phyloP scores from a whole-genome alignment of 2,113 vertebrate species.

The Zosterops lateralis region DNA sequence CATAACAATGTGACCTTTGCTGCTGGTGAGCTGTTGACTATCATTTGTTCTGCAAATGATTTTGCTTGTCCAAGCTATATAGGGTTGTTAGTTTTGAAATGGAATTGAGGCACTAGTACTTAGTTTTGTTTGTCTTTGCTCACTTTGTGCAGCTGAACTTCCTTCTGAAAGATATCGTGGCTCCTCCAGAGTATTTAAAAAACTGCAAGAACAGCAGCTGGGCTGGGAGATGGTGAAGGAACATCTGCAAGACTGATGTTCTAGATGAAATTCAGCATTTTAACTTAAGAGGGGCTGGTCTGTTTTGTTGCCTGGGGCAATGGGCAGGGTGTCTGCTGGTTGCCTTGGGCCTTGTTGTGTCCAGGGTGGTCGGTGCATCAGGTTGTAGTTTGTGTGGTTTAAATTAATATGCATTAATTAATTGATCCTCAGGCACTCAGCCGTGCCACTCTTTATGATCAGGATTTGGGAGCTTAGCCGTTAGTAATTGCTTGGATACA shows the following conservation, averaged over 20 bases:
- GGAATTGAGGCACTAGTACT: background rate
- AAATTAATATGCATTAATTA: background rate
- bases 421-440: background rate
- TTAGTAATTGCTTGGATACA: background rate
- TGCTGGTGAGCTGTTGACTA: background rate
- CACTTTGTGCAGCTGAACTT: background rate
- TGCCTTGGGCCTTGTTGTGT: background rate
- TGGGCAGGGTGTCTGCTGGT: accelerated
- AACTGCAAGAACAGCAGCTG: background rate
- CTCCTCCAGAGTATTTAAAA: background rate
- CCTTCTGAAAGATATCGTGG: background rate
- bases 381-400: background rate
- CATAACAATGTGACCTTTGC: background rate
- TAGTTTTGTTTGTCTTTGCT: constrained; percentile 5
- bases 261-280: background rate
- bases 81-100: background rate
- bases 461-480: background rate
- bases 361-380: background rate
- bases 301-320: background rate
- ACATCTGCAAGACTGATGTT: background rate
- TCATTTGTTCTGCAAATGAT: background rate
- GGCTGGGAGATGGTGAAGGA: background rate
- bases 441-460: background rate
- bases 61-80: background rate
- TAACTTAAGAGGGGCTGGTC: background rate